Percentiles rank a stretch among this genome's conserved stretches.
Conservation (phyloP, 2,888 invertebrate genomes). For the Cremastobaeus sp. region DNA sequence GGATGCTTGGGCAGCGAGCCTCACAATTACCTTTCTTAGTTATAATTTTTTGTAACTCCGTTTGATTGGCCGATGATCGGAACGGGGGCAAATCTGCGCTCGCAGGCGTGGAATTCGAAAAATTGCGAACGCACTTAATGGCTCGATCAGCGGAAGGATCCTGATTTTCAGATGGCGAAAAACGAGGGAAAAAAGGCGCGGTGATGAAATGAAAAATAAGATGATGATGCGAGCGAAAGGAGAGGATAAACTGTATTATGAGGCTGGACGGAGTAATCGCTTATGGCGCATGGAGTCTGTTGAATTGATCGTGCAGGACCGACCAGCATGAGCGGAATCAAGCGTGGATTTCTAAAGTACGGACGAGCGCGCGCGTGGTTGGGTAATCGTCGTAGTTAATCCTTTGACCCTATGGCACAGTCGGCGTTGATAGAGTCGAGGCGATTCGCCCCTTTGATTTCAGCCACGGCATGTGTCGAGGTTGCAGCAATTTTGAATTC, state of each 20-base stretch:
- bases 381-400: conserved; percentile 64
- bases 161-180: not conserved
- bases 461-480: conserved; percentile 17
- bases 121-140: conserved; percentile 16
- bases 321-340: conserved; percentile 22
- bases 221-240: not conserved
- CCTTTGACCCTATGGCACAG: conserved; percentile 62
- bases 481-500: conserved; percentile 5
- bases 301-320: conserved; percentile 36
- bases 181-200: not conserved
- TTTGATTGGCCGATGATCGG: not conserved
- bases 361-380: conserved; percentile 54
- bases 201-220: conserved; percentile 34
- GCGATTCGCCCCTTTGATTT: conserved; percentile 52
- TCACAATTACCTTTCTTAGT: conserved; percentile 54
- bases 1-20: conserved; percentile 41
- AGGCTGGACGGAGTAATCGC: conserved; percentile 31
- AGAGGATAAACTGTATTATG: conserved; percentile 18
- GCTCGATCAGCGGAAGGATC: not conserved
- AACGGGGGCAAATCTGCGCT: too few relatives aligned
- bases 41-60: conserved; percentile 25
- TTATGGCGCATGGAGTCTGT: conserved; percentile 33
- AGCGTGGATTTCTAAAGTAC: conserved; percentile 41
- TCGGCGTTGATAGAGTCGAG: conserved; percentile 59
- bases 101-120: too few relatives aligned